Evolutionary conservation across 2,797 vertebrate species (phyloP).

Genomic region (Mus spretus): DNA sequence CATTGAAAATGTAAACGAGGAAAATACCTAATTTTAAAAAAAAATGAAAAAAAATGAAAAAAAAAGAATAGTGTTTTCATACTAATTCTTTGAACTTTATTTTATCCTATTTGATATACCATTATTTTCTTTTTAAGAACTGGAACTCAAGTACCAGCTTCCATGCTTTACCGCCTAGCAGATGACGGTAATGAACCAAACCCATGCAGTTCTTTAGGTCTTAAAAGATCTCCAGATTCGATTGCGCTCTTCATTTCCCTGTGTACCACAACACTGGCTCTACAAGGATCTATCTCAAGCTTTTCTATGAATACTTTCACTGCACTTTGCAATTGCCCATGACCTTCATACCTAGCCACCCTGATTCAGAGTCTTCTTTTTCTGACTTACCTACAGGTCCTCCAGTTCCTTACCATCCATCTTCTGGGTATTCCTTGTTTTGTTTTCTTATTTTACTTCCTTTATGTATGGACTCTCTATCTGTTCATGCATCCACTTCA

Average conservation of each 20-base stretch:
- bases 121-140: constrained; percentile 15
- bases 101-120: not conserved
- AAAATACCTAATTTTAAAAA: too few species aligned
- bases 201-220: not conserved
- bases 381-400: not conserved
- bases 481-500: not conserved
- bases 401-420: not conserved
- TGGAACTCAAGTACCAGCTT: not conserved
- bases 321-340: not conserved
- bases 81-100: not conserved
- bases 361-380: not conserved
- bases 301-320: not conserved
- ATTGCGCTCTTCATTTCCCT: not conserved
- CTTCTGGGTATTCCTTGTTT: not conserved
- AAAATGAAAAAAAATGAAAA: too few species aligned
- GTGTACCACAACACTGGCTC: not conserved
- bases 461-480: not conserved
- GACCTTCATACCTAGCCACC: not conserved
- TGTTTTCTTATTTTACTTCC: not conserved
- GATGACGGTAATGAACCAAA: not conserved
- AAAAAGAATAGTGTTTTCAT: not conserved
- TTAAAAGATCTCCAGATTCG: not conserved
- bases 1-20: too few species aligned
- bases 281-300: not conserved
- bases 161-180: not conserved